Evolutionary conservation across 2,113 vertebrate genomes (phyloP).

Genomic region (Sclerurus mexicanus): DNA sequence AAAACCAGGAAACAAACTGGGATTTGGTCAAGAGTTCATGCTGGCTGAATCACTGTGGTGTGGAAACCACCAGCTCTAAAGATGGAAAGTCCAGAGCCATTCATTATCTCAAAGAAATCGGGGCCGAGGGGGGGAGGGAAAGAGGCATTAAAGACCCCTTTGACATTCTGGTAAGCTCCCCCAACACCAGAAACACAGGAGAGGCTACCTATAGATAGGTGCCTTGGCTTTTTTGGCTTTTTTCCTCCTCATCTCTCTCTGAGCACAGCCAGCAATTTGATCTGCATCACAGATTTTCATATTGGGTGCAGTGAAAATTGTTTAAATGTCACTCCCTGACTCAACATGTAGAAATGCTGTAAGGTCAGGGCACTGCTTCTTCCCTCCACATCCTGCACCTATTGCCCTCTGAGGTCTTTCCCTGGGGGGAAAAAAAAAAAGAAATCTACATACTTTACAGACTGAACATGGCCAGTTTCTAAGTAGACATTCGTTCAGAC

Average conservation of each 20-base stretch:
- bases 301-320: not conserved
- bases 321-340: constrained; percentile 49
- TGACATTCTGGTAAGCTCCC: not conserved
- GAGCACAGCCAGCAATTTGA: not conserved
- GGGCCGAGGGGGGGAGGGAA: too few species aligned
- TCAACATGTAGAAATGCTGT: constrained; percentile 38
- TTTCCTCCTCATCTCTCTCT: not conserved
- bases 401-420: constrained; percentile 30
- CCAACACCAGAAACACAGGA: not conserved
- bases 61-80: constrained; percentile 50
- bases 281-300: not conserved
- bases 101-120: not conserved
- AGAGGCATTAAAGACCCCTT: not conserved
- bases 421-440: not conserved
- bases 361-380: not conserved
- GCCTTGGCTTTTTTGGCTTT: not conserved
- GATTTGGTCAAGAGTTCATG: constrained; percentile 44
- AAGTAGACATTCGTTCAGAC: not conserved
- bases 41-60: constrained; percentile 35
- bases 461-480: not conserved
- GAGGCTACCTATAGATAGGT: not conserved
- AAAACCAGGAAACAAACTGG: constrained; percentile 38
- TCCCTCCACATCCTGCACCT: constrained; percentile 52
- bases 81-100: not conserved
- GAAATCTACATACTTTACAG: not conserved